These are phyloP conservation scores for Byasa hedistus DNA, from an alignment of 2,888 invertebrate genomes.

Conservation along the genomic window DNA sequence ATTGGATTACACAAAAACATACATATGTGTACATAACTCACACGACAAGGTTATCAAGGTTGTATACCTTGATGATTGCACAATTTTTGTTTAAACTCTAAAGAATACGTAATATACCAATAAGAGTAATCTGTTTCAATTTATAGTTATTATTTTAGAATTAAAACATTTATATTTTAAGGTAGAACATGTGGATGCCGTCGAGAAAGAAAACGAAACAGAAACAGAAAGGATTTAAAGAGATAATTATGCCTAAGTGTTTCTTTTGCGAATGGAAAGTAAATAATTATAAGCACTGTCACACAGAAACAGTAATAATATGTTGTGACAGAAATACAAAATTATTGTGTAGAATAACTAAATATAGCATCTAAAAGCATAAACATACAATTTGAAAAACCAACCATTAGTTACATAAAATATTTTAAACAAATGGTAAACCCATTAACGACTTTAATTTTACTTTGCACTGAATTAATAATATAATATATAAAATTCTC, in stretches of 20 bases:
- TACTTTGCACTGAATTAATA: too few relatives aligned
- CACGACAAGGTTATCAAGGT: too few relatives aligned
- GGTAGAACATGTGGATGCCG: slow-evolving; percentile 39
- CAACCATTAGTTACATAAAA: not conserved
- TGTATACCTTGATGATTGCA: too few relatives aligned
- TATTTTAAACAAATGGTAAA: too few relatives aligned
- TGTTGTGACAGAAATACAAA: not conserved
- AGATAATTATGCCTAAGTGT: not conserved
- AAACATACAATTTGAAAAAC: not conserved
- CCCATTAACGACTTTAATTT: too few relatives aligned
- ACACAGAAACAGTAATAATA: not conserved
- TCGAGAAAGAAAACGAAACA: not conserved
- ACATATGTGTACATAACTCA: too few relatives aligned
- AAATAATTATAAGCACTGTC: not conserved
- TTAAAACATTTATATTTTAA: slow-evolving; percentile 53
- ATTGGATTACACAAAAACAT: too few relatives aligned
- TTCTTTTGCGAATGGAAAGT: not conserved
- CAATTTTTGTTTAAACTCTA: too few relatives aligned
- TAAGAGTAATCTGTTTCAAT: too few relatives aligned
- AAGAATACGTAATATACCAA: too few relatives aligned
- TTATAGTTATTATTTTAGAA: too few relatives aligned
- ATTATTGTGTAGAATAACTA: not conserved
- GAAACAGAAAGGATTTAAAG: not conserved
- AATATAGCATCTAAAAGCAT: not conserved
- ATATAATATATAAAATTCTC: too few relatives aligned